phyloP scores from a whole-genome alignment of 2,888 invertebrate species.

The Pogonocherus hispidulus region DNA sequence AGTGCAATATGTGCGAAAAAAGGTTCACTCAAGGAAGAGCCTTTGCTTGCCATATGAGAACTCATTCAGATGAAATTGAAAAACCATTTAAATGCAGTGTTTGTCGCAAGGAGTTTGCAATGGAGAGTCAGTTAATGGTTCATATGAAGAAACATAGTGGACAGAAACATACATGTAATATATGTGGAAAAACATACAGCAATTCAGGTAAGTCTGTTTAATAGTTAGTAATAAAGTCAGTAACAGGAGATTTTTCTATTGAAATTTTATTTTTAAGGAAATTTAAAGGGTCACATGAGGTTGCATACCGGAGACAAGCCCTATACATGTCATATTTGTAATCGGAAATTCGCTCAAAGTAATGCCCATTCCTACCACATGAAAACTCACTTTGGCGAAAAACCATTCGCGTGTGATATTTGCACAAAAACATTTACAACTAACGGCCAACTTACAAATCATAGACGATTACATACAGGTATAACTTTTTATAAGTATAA shows the following conservation, averaged over 20 bases:
- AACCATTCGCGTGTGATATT: slow-evolving; percentile 49
- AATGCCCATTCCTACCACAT: slow-evolving; percentile 51
- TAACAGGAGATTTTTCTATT: not conserved
- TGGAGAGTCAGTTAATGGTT: slow-evolving; percentile 51
- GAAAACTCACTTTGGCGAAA: slow-evolving; percentile 51
- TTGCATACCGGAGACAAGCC: slow-evolving; percentile 58
- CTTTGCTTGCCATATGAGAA: slow-evolving; percentile 57
- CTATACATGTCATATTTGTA: slow-evolving; percentile 58
- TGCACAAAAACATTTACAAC: slow-evolving; percentile 54
- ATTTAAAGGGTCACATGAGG: slow-evolving; percentile 53
- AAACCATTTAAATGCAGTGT: slow-evolving; percentile 52
- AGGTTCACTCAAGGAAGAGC: slow-evolving; percentile 57
- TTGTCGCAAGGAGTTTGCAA: slow-evolving; percentile 54
- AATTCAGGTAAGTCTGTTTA: slow-evolving; percentile 49
- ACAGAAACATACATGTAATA: slow-evolving; percentile 49
- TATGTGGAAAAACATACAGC: slow-evolving; percentile 57
- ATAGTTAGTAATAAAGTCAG: not conserved
- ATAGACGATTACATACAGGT: slow-evolving; percentile 55
- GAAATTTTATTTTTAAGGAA: slow-evolving; percentile 42
- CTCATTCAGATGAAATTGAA: slow-evolving; percentile 55
- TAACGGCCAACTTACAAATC: slow-evolving; percentile 55
- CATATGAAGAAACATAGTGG: slow-evolving; percentile 55
- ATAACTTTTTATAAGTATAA: not conserved
- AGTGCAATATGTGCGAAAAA: slow-evolving; percentile 57
- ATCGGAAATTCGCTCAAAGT: slow-evolving; percentile 55